These are phyloP conservation scores for Hippocampus guttulatus DNA, from an alignment of 2,113 vertebrate species.

Conservation along the genomic window DNA sequence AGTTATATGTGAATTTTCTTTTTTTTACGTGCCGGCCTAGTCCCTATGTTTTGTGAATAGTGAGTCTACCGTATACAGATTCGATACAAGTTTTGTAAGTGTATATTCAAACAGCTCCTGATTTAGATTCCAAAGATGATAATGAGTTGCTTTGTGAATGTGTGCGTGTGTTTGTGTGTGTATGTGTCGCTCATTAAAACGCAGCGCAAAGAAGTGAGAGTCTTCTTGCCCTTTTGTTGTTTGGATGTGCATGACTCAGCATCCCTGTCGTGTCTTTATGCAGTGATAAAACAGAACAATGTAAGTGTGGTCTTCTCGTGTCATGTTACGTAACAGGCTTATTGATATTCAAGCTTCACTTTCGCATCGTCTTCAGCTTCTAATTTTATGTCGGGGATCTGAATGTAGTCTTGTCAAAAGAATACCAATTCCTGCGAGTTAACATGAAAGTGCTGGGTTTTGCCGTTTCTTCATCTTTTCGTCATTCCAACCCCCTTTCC, in stretches of 20 bases:
- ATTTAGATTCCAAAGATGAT: background rate
- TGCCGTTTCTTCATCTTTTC: background rate
- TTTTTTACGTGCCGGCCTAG: no score
- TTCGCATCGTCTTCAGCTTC: background rate
- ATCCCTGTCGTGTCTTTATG: conserved; percentile 4
- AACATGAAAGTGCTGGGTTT: background rate
- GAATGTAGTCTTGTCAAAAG: background rate
- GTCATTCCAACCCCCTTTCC: background rate
- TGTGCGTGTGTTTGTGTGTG: background rate
- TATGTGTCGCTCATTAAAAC: conserved; percentile 2
- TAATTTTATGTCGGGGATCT: conserved; percentile 1
- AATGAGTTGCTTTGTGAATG: background rate
- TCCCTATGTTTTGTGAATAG: no score
- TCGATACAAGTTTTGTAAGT: background rate
- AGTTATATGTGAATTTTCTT: no score
- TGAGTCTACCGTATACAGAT: no score
- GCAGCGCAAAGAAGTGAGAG: conserved; percentile 1
- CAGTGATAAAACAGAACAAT: conserved; percentile 19
- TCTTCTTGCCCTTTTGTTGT: background rate
- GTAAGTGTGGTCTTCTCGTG: background rate
- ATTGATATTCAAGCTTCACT: conserved; percentile 14
- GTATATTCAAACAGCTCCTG: background rate
- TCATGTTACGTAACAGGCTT: conserved; percentile 18
- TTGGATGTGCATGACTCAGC: conserved; percentile 17
- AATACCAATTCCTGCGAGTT: background rate